These are phyloP conservation scores for Pangasius djambal DNA, from an alignment of 2,797 vertebrate species.

Conservation along the genomic window DNA sequence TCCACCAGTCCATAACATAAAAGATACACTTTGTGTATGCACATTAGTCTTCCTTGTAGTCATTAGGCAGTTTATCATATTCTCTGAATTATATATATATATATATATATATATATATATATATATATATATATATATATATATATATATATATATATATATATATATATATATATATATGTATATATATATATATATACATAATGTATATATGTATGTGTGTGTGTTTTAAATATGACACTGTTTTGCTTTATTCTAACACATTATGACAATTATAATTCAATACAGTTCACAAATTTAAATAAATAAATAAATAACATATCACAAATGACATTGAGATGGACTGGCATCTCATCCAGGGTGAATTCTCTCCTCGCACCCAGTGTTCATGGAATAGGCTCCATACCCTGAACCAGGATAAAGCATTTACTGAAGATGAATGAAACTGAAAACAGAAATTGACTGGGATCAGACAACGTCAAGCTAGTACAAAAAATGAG, in stretches of 20 bases:
- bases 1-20: conserved; percentile 27
- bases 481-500: background rate
- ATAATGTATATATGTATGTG: too few species aligned
- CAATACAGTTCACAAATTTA: background rate
- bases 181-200: too few species aligned
- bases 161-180: too few species aligned
- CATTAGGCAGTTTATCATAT: background rate
- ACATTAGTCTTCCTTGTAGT: background rate
- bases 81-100: background rate
- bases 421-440: background rate
- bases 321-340: background rate
- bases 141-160: too few species aligned
- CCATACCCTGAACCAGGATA: background rate
- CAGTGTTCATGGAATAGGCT: background rate
- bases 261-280: background rate
- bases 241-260: too few species aligned
- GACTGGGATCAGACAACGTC: background rate
- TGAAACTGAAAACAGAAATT: conserved; percentile 1
- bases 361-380: background rate
- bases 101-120: too few species aligned
- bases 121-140: too few species aligned
- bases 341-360: background rate
- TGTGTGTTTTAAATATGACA: too few species aligned
- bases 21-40: conserved; percentile 13
- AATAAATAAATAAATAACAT: background rate